A percentile compares a stretch with the other conserved stretches of the same genome.
Evolutionary conservation across 2,113 vertebrate species (phyloP).

Genomic region (Struthio camelus): DNA sequence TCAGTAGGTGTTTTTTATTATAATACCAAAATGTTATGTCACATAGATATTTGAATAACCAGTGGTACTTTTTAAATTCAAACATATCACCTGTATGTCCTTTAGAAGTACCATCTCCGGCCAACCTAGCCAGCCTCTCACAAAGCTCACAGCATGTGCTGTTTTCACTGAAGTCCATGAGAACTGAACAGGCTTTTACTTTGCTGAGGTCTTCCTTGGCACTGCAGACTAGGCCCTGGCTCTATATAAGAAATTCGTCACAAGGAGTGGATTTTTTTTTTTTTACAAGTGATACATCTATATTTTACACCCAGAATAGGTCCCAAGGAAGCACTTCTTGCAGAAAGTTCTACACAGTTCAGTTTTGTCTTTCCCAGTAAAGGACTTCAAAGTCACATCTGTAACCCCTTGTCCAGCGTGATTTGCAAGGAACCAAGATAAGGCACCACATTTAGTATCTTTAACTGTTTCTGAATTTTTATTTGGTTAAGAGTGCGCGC

Average conservation of each 20-base stretch:
- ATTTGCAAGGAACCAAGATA: background rate
- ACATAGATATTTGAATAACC: background rate
- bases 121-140: background rate
- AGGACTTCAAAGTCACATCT: background rate
- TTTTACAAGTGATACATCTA: background rate
- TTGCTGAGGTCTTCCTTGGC: background rate
- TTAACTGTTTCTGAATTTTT: background rate
- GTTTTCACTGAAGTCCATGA: background rate
- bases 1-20: background rate
- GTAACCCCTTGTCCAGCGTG: background rate
- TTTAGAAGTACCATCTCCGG: background rate
- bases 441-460: background rate
- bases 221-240: background rate
- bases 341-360: background rate
- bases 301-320: background rate
- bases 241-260: background rate
- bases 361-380: background rate
- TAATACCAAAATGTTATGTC: background rate
- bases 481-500: background rate
- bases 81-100: background rate
- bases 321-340: background rate
- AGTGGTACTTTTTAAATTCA: background rate
- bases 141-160: background rate
- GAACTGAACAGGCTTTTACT: background rate
- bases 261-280: background rate